Evolutionary conservation across 2,888 invertebrate species (phyloP), one percentile per base, ranked within the genome.

Genomic region (Drosophila yooni): DNA sequence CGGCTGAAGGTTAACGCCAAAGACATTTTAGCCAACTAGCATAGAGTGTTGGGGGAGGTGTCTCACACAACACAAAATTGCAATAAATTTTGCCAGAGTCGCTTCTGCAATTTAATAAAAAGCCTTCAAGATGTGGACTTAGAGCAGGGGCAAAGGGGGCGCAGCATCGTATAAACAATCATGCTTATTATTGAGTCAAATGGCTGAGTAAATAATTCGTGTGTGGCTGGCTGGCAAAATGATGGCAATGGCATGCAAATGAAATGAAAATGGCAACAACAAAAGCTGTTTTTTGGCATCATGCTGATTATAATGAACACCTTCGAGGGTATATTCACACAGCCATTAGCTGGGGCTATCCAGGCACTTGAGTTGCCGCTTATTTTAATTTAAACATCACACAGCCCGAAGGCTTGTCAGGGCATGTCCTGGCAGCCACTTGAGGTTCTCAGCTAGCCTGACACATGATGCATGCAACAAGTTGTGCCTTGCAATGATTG

Each of bases 201-300:
- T 82, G 81, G 79, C 76, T 87, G 82, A 85, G 90, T 88, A 91
- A 90, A 92, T 91, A 85, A 83, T 81, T 84, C 75, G 75, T 67
- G 72, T 74, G 53, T 56, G 54, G 61, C 29, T 56, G 56, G 13
- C 56, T 34, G 67, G 1, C 25, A 78, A 83, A 92, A 92, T 92
- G 89, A 92, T 92, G 88, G 91, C 91, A 80, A 88, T 85, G 86
- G 74, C 87, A 92, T 92, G 92, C 91, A 93, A 92, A 93, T 92
- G 84, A 89, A 91, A 89, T 90, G 89, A 80, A 89, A 91, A 89
- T 90, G 88, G 79, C 62, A 72, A 71, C 6, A 40, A 59, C 6
- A 36, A 57, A 51, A 61, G 63, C 48, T 15, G 36, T 15, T 52
- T 31, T 31, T 27, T 46, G 57, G 25, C 48, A 63, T 56, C 48